Conservation (phyloP, 2,888 invertebrate species). For the Spodoptera picta region DNA sequence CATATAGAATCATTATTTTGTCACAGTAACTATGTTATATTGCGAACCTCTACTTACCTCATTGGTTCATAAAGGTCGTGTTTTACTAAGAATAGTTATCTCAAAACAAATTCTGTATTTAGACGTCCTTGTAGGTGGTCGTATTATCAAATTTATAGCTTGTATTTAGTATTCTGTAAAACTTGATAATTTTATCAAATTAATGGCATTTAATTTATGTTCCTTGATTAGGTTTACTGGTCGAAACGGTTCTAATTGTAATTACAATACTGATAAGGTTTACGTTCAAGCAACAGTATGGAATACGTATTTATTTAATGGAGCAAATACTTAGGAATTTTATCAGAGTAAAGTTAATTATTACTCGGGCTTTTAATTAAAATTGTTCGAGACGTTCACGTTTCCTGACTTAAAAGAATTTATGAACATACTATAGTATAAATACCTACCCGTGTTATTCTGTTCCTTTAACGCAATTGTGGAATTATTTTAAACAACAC, state of each 20-base stretch:
- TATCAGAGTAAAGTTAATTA: slow-evolving; percentile 6
- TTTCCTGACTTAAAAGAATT: slow-evolving; percentile 7
- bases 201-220: slow-evolving; percentile 43
- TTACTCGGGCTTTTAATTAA: slow-evolving; percentile 16
- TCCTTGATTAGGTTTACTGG: slow-evolving; percentile 31
- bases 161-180: slow-evolving; percentile 37
- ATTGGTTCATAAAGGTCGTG: too few relatives aligned
- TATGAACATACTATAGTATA: background rate
- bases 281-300: slow-evolving; percentile 22
- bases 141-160: slow-evolving; percentile 36
- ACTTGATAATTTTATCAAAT: slow-evolving; percentile 47
- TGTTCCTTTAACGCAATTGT: background rate
- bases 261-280: slow-evolving; percentile 42
- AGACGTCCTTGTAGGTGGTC: slow-evolving; percentile 30
- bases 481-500: too few relatives aligned
- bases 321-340: slow-evolving; percentile 25
- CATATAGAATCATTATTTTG: too few relatives aligned
- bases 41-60: too few relatives aligned
- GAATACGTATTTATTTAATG: slow-evolving; percentile 20
- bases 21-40: too few relatives aligned
- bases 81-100: background rate
- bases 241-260: slow-evolving; percentile 43
- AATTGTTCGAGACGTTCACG: background rate
- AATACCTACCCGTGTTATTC: background rate
- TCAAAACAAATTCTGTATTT: slow-evolving; percentile 16